A percentile compares a stretch with the other conserved stretches of the same genome.
Conservation (phyloP, 53 echinoderm and acorn worm species). For the Temnopleurus reevesii region DNA sequence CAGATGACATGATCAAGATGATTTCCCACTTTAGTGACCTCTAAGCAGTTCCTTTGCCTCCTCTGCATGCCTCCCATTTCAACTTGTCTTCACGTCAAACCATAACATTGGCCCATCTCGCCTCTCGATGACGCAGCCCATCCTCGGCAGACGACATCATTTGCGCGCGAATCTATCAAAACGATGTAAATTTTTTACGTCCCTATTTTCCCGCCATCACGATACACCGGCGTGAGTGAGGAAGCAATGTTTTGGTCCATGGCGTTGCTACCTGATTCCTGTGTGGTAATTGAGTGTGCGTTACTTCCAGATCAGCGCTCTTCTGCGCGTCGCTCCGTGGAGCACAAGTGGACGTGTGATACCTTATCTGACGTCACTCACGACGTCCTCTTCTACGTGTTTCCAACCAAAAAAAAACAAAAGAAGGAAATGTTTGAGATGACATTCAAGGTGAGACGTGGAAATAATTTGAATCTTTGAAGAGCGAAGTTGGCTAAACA, state of each 20-base stretch:
- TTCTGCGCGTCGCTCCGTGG: background rate
- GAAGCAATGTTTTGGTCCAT: conserved; percentile 11
- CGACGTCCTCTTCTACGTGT: background rate
- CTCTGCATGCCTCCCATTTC: background rate
- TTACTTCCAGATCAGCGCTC: conserved; percentile 18
- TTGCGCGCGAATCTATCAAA: background rate
- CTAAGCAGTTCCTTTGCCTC: background rate
- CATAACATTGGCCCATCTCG: background rate
- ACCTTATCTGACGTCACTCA: background rate
- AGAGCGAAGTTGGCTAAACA: background rate
- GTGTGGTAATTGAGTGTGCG: conserved; percentile 16
- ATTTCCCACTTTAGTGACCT: background rate
- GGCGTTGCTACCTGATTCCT: conserved; percentile 16
- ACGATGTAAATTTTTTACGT: conserved; percentile 4
- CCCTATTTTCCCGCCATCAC: background rate
- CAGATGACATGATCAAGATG: background rate
- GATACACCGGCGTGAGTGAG: background rate
- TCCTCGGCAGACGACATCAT: background rate
- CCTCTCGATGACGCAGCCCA: background rate
- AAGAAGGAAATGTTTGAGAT: background rate
- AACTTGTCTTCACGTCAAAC: background rate
- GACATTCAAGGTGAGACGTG: background rate
- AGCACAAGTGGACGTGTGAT: background rate
- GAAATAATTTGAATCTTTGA: background rate
- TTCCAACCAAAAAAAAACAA: background rate